These are phyloP conservation scores for Gambusia holbrooki DNA, from an alignment of 2,113 vertebrate species.

Conservation along the genomic window DNA sequence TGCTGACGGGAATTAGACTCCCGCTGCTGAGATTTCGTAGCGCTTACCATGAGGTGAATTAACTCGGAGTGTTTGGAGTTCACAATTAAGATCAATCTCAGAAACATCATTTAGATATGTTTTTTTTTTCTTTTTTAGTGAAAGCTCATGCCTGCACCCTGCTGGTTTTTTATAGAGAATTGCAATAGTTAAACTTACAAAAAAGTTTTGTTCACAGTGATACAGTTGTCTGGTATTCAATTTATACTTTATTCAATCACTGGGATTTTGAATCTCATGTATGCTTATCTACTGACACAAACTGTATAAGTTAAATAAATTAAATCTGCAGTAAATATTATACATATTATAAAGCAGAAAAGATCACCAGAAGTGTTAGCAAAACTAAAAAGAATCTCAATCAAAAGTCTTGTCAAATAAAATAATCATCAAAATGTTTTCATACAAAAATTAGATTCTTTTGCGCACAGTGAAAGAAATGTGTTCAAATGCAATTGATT, in stretches of 20 bases:
- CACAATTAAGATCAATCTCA: conserved; percentile 34
- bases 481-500: background rate
- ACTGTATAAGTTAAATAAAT: background rate
- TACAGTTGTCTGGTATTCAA: background rate
- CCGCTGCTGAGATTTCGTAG: background rate
- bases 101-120: conserved; percentile 45
- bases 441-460: too few species aligned
- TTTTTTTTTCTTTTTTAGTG: conserved; percentile 23
- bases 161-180: conserved; percentile 80
- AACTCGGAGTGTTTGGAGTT: conserved; percentile 41
- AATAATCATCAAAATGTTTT: background rate
- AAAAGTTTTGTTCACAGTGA: background rate
- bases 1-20: background rate
- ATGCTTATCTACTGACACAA: background rate
- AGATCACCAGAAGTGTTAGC: background rate
- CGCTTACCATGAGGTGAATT: conserved; percentile 5
- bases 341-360: background rate
- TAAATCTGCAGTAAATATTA: background rate
- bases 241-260: background rate
- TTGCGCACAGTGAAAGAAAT: too few species aligned
- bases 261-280: background rate
- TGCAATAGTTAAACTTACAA: conserved; percentile 24
- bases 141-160: conserved; percentile 95
- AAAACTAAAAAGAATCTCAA: background rate
- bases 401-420: background rate